Evolutionary conservation across 1,140 invertebrate genomes (phyloP).

Genomic region (Euwallacea similis): DNA sequence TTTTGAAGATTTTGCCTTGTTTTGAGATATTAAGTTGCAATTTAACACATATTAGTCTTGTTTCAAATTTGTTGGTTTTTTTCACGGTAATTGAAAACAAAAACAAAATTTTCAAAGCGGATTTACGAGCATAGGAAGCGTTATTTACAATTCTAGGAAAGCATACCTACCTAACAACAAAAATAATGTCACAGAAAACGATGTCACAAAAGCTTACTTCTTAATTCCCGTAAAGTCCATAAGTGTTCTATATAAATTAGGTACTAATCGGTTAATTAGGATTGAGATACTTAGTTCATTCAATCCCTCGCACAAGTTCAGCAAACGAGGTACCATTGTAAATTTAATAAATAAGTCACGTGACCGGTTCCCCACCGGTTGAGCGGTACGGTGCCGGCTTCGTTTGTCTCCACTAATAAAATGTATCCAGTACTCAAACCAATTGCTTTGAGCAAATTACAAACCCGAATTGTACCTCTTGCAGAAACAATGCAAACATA

Average conservation of each 20-base stretch:
- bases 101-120: too few species aligned
- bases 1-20: too few species aligned
- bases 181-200: too few species aligned
- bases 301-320: constrained; percentile 17
- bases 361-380: constrained; percentile 12
- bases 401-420: constrained; percentile 26
- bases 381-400: neutral
- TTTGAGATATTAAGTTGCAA: too few species aligned
- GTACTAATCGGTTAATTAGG: neutral
- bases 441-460: constrained; percentile 20
- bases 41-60: too few species aligned
- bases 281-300: neutral
- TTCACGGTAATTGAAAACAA: too few species aligned
- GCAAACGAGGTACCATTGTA: constrained; percentile 18
- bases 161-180: too few species aligned
- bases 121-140: too few species aligned
- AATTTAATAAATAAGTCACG: constrained; percentile 36
- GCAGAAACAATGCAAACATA: constrained; percentile 1
- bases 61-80: too few species aligned
- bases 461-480: constrained; percentile 4
- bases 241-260: neutral
- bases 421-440: constrained; percentile 32
- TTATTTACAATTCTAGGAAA: too few species aligned
- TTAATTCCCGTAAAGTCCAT: neutral
- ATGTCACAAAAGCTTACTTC: neutral